phyloP scores from a whole-genome alignment of 1,140 invertebrate genomes.

The Copidosoma floridanum region DNA sequence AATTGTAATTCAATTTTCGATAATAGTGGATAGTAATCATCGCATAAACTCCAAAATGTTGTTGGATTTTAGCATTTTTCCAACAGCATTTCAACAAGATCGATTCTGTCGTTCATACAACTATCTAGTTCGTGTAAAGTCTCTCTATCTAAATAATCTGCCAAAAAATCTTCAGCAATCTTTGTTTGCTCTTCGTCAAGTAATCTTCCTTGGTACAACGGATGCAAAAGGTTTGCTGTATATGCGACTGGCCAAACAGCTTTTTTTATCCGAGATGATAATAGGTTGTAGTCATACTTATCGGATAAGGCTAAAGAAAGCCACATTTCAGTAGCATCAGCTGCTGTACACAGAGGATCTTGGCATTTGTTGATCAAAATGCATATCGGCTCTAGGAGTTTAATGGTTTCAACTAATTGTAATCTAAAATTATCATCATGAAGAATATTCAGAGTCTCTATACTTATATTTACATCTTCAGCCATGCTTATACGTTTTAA shows the following conservation, averaged over 20 bases:
- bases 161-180: no score
- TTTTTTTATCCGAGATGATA: not conserved
- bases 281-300: no score
- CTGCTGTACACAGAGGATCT: not conserved
- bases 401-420: not conserved
- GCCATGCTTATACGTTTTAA: not conserved
- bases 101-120: not conserved
- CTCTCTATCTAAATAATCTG: no score
- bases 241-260: not conserved
- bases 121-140: no score
- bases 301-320: not conserved
- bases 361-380: not conserved
- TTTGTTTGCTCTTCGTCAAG: not conserved
- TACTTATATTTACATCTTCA: not conserved
- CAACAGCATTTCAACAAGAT: not conserved
- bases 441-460: not conserved
- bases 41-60: no score
- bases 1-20: not conserved
- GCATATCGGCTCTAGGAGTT: not conserved
- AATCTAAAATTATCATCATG: not conserved
- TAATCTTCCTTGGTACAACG: not conserved
- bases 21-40: not conserved
- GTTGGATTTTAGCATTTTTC: no score
- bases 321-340: not conserved
- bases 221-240: slow-evolving; percentile 3